Evolutionary conservation across 2,113 vertebrate species (phyloP).

Genomic region (Pelvicachromis taeniatus): DNA sequence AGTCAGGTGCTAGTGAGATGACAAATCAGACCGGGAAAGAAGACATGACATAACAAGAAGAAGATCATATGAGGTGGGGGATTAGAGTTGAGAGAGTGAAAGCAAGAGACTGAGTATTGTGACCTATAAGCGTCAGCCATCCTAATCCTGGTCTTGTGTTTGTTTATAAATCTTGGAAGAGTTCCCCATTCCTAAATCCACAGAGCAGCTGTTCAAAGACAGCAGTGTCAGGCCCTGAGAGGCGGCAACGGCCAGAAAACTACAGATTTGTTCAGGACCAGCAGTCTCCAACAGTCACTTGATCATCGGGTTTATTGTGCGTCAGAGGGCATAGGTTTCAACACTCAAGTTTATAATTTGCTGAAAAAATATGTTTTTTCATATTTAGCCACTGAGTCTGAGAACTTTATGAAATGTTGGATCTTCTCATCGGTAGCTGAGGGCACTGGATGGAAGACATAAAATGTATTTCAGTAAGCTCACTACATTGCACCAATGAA

Average conservation of each 20-base stretch:
- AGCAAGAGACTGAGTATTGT: neutral
- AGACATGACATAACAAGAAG: neutral
- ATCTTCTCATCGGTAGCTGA: neutral
- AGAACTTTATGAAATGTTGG: neutral
- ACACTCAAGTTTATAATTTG: neutral
- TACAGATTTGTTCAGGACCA: neutral
- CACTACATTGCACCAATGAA: neutral
- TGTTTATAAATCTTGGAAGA: slow-evolving; percentile 67
- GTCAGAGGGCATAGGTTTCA: neutral
- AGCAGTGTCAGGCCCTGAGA: neutral
- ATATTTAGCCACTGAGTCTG: neutral
- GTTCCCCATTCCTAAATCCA: slow-evolving; percentile 61
- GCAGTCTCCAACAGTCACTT: neutral
- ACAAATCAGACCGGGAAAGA: neutral
- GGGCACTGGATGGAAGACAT: neutral
- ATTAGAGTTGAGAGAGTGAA: neutral
- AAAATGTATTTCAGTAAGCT: neutral
- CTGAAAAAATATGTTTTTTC: neutral
- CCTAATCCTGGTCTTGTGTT: slow-evolving; percentile 35
- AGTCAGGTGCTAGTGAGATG: neutral
- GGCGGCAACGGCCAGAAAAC: neutral
- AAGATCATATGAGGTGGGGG: neutral
- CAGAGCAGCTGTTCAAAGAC: slow-evolving; percentile 67
- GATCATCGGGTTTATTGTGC: neutral
- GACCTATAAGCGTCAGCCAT: neutral